phyloP scores from a whole-genome alignment of 2,888 invertebrate genomes.

The Drosophila acutilabella region DNA sequence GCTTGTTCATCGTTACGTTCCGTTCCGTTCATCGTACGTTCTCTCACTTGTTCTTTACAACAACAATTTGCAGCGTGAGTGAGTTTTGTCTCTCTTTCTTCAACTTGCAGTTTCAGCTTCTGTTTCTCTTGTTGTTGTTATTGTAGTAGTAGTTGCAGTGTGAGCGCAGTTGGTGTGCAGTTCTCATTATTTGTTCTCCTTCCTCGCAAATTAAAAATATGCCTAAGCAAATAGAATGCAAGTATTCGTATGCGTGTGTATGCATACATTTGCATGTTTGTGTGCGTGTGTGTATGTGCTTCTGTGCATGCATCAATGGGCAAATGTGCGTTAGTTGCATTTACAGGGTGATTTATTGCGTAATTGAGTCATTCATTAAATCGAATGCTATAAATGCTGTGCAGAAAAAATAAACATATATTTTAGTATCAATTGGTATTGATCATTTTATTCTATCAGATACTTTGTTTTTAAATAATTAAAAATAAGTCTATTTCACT shows the following conservation, averaged over 20 bases:
- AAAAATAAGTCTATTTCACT: too few relatives aligned
- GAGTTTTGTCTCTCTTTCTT: conserved; percentile 7
- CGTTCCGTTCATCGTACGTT: conserved; percentile 21
- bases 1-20: conserved; percentile 11
- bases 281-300: conserved; percentile 39
- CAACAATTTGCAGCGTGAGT: conserved; percentile 27
- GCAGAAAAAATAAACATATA: background rate
- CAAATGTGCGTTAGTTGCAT: conserved; percentile 8
- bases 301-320: conserved; percentile 14
- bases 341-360: conserved; percentile 21
- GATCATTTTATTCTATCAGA: background rate
- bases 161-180: conserved; percentile 42
- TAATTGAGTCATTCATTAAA: background rate
- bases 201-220: conserved; percentile 80
- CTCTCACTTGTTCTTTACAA: conserved; percentile 2
- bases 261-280: conserved; percentile 6
- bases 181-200: conserved; percentile 81
- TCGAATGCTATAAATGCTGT: background rate
- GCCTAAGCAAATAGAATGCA: conserved; percentile 77
- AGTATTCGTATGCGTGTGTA: conserved; percentile 6
- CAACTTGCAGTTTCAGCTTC: background rate
- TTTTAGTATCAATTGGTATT: background rate
- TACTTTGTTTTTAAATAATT: too few relatives aligned
- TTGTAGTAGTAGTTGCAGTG: conserved; percentile 20
- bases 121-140: conserved; percentile 5